phyloP scores from a whole-genome alignment of 2,888 invertebrate genomes.

The Troides aeacus region DNA sequence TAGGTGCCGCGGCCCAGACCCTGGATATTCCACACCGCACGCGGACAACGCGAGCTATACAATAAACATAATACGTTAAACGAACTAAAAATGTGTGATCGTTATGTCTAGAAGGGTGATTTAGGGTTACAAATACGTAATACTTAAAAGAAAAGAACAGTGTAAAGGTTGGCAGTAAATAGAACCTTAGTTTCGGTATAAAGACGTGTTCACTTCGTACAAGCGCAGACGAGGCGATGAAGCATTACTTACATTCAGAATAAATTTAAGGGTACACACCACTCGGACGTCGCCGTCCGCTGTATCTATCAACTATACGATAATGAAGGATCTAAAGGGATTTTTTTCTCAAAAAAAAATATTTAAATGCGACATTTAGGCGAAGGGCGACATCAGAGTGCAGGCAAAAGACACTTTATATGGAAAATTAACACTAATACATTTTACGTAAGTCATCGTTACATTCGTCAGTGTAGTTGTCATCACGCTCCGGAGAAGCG shows the following conservation, averaged over 20 bases:
- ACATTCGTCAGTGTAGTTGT: slow-evolving; percentile 38
- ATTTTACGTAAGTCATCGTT: slow-evolving; percentile 64
- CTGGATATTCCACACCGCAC: slow-evolving; percentile 35
- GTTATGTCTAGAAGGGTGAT: slow-evolving; percentile 50
- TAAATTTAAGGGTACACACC: slow-evolving; percentile 37
- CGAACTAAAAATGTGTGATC: slow-evolving; percentile 72
- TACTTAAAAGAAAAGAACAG: slow-evolving; percentile 64
- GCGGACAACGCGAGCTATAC: slow-evolving; percentile 54
- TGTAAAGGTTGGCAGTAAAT: slow-evolving; percentile 74
- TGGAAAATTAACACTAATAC: slow-evolving; percentile 69
- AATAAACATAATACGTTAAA: slow-evolving; percentile 58
- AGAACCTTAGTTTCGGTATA: slow-evolving; percentile 46
- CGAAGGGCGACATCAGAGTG: slow-evolving; percentile 51
- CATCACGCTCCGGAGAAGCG: slow-evolving; percentile 46
- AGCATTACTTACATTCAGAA: slow-evolving; percentile 70
- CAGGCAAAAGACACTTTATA: slow-evolving; percentile 63
- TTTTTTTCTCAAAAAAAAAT: slow-evolving; percentile 55
- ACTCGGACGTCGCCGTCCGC: slow-evolving; percentile 40
- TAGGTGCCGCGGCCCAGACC: slow-evolving; percentile 1
- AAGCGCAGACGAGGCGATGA: slow-evolving; percentile 75
- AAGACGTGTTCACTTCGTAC: slow-evolving; percentile 49
- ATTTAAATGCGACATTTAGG: slow-evolving; percentile 53
- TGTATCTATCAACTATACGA: slow-evolving; percentile 45
- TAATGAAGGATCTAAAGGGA: slow-evolving; percentile 57
- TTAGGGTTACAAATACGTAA: slow-evolving; percentile 48